Evolutionary conservation across 2,888 invertebrate species (phyloP).

Genomic region (Gandaritis pyraliata): DNA sequence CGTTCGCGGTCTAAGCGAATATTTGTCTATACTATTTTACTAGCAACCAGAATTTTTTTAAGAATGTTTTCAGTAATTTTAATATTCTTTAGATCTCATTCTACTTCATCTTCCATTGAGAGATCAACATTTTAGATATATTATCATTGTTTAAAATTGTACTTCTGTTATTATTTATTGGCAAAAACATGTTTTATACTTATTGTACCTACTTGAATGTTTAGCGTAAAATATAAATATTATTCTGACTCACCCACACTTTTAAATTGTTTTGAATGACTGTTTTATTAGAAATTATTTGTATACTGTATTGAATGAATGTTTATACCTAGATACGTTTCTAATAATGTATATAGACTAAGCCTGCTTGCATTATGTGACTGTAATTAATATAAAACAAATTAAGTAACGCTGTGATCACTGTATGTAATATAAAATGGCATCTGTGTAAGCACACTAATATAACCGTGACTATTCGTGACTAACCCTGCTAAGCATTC

Average conservation of each 20-base stretch:
- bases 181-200: slow-evolving; percentile 73
- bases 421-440: slow-evolving; percentile 69
- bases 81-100: slow-evolving; percentile 5
- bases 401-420: slow-evolving; percentile 62
- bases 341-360: slow-evolving; percentile 77
- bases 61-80: background rate
- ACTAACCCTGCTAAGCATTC: slow-evolving; percentile 78
- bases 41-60: background rate
- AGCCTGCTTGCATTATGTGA: slow-evolving; percentile 82
- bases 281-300: slow-evolving; percentile 48
- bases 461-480: slow-evolving; percentile 71
- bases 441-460: slow-evolving; percentile 76
- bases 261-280: slow-evolving; percentile 46
- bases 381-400: slow-evolving; percentile 71
- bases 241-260: slow-evolving; percentile 43
- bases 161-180: slow-evolving; percentile 69
- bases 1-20: background rate
- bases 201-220: slow-evolving; percentile 45
- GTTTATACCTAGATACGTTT: slow-evolving; percentile 57
- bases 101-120: slow-evolving; percentile 42
- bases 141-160: slow-evolving; percentile 16
- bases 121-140: slow-evolving; percentile 57
- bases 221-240: slow-evolving; percentile 21
- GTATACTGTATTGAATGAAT: slow-evolving; percentile 59
- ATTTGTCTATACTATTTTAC: background rate